Evolutionary conservation across 2,888 invertebrate species (phyloP), one percentile per base, ranked within the genome.

Genomic region (Acrobasis suavella): DNA sequence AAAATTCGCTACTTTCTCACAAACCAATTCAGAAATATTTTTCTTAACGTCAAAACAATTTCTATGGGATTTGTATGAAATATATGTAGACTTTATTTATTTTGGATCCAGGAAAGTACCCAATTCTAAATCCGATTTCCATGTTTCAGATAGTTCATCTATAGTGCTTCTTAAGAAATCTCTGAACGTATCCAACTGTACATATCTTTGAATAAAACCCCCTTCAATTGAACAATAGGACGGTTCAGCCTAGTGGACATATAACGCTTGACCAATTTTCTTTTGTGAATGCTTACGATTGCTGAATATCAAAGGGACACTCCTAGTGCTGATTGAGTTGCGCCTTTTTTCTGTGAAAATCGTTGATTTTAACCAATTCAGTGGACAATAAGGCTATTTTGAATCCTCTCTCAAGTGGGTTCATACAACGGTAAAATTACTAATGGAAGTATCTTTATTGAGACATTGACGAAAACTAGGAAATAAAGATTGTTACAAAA

Each of bases 221-320:
- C 84, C 85, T 86, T 81, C 80, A 80, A 80, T 82, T 85, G 86
- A 86, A 91, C 91, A 91, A 91, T 90, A 76, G 85, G 80, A 80
- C 78, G 82, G 81, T 80, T 82, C 86, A 82, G 79, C 82, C 81
- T 87, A 85, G 83, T 89, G 89, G 89, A 86, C 89, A 87, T 85
- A 85, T 85, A 87, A 90, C 90, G 90, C 86, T 89, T 90, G 87
- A 91, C 89, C 91, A 91, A 88, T 89, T 91, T 87, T 85, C 91
- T 89, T 90, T 90, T 90, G 89, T 91, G 82, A 83, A 86, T 84
- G 82, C 82, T 83, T 86, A 85, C 87, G 87, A 87, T 86, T 85
- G 81, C 78, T 77, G 86, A 90, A 89, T 87, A 86, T 85, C 87
- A 87, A 90, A 85, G 84, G 83, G 78, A 79, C 77, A 81, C 82